Base-by-base conservation (phyloP, 2,888 invertebrate genomes). In the Noctua pronuba region DNA sequence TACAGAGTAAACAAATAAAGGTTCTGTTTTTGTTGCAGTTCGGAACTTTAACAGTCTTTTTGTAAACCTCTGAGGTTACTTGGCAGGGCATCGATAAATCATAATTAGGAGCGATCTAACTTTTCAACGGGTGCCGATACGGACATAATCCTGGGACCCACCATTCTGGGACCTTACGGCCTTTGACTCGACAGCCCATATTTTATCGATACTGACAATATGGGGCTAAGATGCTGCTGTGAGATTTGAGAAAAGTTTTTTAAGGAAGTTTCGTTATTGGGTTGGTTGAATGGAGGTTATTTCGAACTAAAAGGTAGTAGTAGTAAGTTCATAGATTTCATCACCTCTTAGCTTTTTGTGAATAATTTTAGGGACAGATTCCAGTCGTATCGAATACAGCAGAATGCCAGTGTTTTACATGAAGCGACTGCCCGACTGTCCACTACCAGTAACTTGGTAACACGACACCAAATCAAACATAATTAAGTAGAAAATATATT, bases 41-140 rank as follows among this genome's bases (percentile, higher is more conserved):
- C 62, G 35, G 62, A 62, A 62, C 64, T 38, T 65, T n/a, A 13
- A 81, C 71, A 73, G 46, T 49, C 10, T 41, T 78, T 55, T 85
- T 41, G 5, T 70, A 84, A 73, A 76, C 70, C 68, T 71, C 72
- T 60, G 75, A 78, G 85, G 70, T 71, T 79, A 83, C 77, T 77
- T 75, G 79, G 46, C 78, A 55, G 73, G 73, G 38, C 60, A 28
- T 72, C 75, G 70, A 95, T 96, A 96, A 96, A 96, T 96, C 95
- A 96, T 96, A 95, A 96, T 96, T 96, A 96, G 92, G 91, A 71
- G 82, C 89, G 92, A 91, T 88, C 90, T 89, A 91, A 93, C 94
- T 92, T 94, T 93, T 95, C 95, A 94, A 90, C 95, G 94, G 95
- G 92, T 95, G 95, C 95, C 95, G 94, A 95, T 94, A 91, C 91